These are phyloP conservation scores for Agapornis canus DNA, from an alignment of 2,797 vertebrate genomes.

Conservation along the genomic window DNA sequence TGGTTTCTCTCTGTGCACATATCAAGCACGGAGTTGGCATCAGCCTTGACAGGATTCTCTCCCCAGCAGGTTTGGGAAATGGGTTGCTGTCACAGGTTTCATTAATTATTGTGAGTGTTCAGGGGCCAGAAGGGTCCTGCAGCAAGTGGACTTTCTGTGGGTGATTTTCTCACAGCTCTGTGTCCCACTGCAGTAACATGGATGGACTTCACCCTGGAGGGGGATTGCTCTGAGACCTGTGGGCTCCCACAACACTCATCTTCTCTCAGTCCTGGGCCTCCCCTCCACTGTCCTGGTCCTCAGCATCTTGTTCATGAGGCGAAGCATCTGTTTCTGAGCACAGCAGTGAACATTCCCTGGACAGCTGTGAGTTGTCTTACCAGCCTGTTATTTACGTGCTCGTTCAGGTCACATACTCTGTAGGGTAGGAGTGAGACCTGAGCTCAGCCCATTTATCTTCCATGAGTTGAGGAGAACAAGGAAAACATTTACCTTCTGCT, in stretches of 20 bases:
- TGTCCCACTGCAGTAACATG: background rate
- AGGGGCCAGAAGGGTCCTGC: background rate
- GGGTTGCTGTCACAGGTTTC: background rate
- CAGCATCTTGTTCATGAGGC: constrained; percentile 17
- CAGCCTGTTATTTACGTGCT: constrained; percentile 27
- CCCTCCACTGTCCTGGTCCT: background rate
- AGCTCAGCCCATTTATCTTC: constrained; percentile 18
- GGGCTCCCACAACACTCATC: background rate
- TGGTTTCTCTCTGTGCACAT: fast-evolving
- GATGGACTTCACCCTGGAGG: fast-evolving
- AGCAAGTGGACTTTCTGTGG: background rate
- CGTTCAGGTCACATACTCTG: constrained; percentile 29
- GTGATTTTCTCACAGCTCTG: background rate
- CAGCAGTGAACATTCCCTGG: background rate
- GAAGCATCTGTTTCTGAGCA: constrained; percentile 33
- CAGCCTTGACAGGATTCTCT: background rate
- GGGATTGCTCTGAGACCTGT: background rate
- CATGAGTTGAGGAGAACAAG: background rate
- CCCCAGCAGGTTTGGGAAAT: background rate
- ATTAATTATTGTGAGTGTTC: background rate
- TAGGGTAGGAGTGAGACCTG: background rate
- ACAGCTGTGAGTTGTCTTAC: background rate
- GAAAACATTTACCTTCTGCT: constrained; percentile 51
- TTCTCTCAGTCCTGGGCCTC: background rate
- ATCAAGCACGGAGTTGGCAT: background rate